These are phyloP conservation scores for Caenorhabditis sp. DNA, from an alignment of 2,888 invertebrate species.

Conservation along the genomic window DNA sequence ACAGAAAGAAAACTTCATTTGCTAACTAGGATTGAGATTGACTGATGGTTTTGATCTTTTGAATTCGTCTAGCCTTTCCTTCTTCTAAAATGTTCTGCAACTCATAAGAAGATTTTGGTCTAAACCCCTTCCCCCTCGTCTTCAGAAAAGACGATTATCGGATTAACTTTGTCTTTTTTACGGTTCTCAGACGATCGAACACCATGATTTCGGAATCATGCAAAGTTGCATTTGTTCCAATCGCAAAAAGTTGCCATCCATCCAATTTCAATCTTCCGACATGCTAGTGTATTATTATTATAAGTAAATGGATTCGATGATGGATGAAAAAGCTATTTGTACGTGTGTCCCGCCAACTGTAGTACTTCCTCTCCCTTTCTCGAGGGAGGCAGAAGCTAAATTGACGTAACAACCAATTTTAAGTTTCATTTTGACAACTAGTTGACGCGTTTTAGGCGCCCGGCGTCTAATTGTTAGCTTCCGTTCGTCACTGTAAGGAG, in stretches of 20 bases:
- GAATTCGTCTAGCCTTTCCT: not conserved
- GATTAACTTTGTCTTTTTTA: not conserved
- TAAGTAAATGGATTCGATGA: conserved; percentile 42
- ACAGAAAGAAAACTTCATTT: conserved; percentile 22
- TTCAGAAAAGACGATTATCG: not conserved
- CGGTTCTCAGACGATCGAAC: not conserved
- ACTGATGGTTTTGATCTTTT: not conserved
- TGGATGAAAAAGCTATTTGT: conserved; percentile 52
- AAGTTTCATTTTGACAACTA: conserved; percentile 25
- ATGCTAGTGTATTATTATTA: conserved; percentile 18
- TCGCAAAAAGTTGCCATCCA: conserved; percentile 12
- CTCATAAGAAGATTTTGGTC: too few relatives aligned
- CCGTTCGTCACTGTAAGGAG: conserved; percentile 13
- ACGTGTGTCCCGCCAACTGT: too few relatives aligned
- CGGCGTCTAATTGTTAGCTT: conserved; percentile 37
- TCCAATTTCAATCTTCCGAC: conserved; percentile 27
- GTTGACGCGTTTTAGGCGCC: not conserved
- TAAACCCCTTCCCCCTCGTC: too few relatives aligned
- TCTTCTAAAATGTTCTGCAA: too few relatives aligned
- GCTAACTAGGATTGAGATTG: conserved; percentile 15
- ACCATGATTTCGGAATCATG: not conserved
- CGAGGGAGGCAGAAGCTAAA: not conserved
- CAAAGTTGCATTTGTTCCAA: not conserved
- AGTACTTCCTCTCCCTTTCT: not conserved
- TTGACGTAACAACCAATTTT: conserved; percentile 13